Conservation (phyloP, 2,113 vertebrate genomes). For the Channa argus region DNA sequence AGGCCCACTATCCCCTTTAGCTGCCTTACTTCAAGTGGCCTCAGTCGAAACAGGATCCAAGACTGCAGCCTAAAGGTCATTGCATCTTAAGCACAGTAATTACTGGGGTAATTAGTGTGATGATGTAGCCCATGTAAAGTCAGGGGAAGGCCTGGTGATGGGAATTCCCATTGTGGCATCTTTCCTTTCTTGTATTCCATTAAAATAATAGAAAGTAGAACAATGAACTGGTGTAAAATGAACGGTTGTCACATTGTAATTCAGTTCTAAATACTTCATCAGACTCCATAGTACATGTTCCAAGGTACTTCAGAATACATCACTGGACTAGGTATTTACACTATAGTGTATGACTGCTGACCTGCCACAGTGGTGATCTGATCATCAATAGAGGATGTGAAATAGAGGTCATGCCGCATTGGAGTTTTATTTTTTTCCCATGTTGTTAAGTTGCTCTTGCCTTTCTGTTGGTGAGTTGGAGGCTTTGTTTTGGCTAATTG, state of each 20-base stretch:
- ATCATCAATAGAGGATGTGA: no score
- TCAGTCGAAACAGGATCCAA: slow-evolving; percentile 46
- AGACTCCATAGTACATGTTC: neutral
- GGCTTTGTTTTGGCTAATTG: no score
- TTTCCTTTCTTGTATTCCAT: neutral
- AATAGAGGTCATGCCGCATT: no score
- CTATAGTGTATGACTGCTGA: no score
- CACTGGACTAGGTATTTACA: neutral
- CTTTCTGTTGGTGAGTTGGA: no score
- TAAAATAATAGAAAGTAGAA: neutral
- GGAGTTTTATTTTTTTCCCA: no score
- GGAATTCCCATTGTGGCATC: slow-evolving; percentile 7
- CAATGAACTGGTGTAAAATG: neutral
- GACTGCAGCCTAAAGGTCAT: slow-evolving; percentile 45
- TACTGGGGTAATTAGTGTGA: slow-evolving; percentile 65
- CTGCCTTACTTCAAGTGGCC: slow-evolving; percentile 21
- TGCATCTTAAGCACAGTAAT: slow-evolving; percentile 57
- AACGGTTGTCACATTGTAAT: slow-evolving; percentile 14
- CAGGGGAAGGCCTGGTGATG: slow-evolving; percentile 16
- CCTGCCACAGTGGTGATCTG: no score
- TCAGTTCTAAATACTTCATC: slow-evolving; percentile 21
- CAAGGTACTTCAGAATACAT: slow-evolving; percentile 5
- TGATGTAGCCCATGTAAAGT: slow-evolving; percentile 28
- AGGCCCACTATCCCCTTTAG: slow-evolving; percentile 6
- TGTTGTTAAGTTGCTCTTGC: no score